A percentile compares a stretch with the other conserved stretches of the same genome.
These are phyloP conservation scores for Lasiommata megera DNA, from an alignment of 2,888 invertebrate species.

Conservation along the genomic window DNA sequence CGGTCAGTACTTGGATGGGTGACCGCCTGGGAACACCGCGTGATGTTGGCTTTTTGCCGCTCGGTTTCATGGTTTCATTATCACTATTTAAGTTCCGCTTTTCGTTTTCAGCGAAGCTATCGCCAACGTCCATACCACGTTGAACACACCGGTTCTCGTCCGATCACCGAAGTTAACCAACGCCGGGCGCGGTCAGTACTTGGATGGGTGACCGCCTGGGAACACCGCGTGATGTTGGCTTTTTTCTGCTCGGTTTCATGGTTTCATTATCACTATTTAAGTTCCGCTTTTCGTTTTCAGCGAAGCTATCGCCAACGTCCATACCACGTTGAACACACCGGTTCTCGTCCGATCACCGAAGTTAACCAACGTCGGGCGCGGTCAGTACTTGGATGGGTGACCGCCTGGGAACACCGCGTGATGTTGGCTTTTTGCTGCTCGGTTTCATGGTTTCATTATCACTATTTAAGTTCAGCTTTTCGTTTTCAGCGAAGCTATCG, in stretches of 20 bases:
- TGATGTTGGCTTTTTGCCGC: constrained; percentile 30
- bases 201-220: constrained; percentile 65
- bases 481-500: too few species aligned
- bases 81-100: too few species aligned
- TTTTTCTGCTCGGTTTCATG: too few species aligned
- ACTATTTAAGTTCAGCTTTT: too few species aligned
- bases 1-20: constrained; percentile 75
- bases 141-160: constrained; percentile 43
- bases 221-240: constrained; percentile 33
- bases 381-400: constrained; percentile 77
- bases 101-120: too few species aligned
- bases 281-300: too few species aligned
- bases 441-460: too few species aligned
- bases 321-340: constrained; percentile 23
- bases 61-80: too few species aligned
- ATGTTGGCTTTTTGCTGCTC: constrained; percentile 30
- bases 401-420: constrained; percentile 38
- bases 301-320: constrained; percentile 3
- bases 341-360: constrained; percentile 55
- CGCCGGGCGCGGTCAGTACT: constrained; percentile 66
- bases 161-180: constrained; percentile 55
- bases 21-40: constrained; percentile 44
- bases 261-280: too few species aligned
- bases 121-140: not conserved
- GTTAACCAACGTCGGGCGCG: constrained; percentile 53